A percentile compares a stretch with the other conserved stretches of the same genome.
phyloP scores from a whole-genome alignment of 2,888 invertebrate species.

The Arrhopalites spinosus region DNA sequence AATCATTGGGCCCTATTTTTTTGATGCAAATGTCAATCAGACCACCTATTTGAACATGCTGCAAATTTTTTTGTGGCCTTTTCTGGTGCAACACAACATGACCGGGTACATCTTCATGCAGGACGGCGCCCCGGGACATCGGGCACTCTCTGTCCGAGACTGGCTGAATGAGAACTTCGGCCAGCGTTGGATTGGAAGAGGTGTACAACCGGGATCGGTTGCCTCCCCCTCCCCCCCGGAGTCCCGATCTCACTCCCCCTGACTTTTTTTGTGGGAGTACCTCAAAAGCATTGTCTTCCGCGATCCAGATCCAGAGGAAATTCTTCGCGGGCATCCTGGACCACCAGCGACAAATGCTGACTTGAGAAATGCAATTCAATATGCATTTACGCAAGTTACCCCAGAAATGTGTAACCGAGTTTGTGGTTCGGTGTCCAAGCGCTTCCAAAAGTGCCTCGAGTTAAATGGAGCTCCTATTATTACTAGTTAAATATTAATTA shows the following conservation, averaged over 20 bases:
- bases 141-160: constrained; percentile 6
- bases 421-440: too few species aligned
- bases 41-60: constrained; percentile 40
- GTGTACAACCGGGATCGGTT: constrained; percentile 15
- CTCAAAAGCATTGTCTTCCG: too few species aligned
- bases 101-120: constrained; percentile 15
- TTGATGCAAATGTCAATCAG: constrained; percentile 33
- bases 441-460: too few species aligned
- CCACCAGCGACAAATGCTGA: too few species aligned
- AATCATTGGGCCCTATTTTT: constrained; percentile 39
- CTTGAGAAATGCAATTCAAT: too few species aligned
- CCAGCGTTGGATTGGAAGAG: constrained; percentile 28
- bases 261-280: too few species aligned
- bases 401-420: too few species aligned
- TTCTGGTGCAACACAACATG: background rate
- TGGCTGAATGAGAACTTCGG: constrained; percentile 3
- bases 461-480: too few species aligned
- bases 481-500: too few species aligned
- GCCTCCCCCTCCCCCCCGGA: constrained; percentile 27
- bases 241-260: constrained; percentile 20
- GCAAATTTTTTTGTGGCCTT: constrained; percentile 1
- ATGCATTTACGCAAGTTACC: too few species aligned
- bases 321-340: too few species aligned
- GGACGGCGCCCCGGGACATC: constrained; percentile 34
- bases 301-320: too few species aligned